Evolutionary conservation across 2,797 vertebrate species (phyloP).

Genomic region (Acanthurus tractus): DNA sequence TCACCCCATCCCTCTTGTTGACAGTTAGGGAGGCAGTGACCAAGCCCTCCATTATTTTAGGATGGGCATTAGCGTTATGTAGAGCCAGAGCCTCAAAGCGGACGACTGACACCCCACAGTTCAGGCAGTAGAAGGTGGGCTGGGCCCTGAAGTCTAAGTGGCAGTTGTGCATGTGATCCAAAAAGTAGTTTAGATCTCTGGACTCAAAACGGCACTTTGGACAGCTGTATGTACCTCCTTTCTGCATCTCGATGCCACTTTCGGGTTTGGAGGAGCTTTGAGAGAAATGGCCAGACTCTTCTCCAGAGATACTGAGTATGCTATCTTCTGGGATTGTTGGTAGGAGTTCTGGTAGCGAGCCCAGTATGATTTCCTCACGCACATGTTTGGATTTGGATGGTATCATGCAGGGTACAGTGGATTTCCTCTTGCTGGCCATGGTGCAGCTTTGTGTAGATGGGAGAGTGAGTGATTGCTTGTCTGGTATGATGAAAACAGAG

Average conservation of each 20-base stretch:
- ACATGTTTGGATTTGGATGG: constrained; percentile 92
- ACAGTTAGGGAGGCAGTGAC: constrained; percentile 87
- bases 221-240: constrained; percentile 89
- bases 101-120: constrained; percentile 90
- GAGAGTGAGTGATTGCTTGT: constrained; percentile 72
- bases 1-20: constrained; percentile 88
- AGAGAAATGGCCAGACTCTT: constrained; percentile 78
- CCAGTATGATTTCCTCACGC: constrained; percentile 88
- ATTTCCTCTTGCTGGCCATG: constrained; percentile 99
- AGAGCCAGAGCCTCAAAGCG: constrained; percentile 92
- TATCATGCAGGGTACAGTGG: constrained; percentile 98
- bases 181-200: constrained; percentile 92
- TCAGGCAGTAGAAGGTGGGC: constrained; percentile 91
- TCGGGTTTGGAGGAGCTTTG: constrained; percentile 78
- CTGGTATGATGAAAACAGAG: constrained; percentile 80
- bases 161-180: constrained; percentile 93
- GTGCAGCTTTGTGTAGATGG: constrained; percentile 68
- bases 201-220: constrained; percentile 91
- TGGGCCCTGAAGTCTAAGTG: constrained; percentile 94
- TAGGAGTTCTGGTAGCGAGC: constrained; percentile 85
- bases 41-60: constrained; percentile 79
- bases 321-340: constrained; percentile 87
- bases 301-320: constrained; percentile 85
- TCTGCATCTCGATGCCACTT: constrained; percentile 75
- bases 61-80: constrained; percentile 92